Conservation (phyloP, 2,113 vertebrate species). For the Gallinago paraguaiae region DNA sequence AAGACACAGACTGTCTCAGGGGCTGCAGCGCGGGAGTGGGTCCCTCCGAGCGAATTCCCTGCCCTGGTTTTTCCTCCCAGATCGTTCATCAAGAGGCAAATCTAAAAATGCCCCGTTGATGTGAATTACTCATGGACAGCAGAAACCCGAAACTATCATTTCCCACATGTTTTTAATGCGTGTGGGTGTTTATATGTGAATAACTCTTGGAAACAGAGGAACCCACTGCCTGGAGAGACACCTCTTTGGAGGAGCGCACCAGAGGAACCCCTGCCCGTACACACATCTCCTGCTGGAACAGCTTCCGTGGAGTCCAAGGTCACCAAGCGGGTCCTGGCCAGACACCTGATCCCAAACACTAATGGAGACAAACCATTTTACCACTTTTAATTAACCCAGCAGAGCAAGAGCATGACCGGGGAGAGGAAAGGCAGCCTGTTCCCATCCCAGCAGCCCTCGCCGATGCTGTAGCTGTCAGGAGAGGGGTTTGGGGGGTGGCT, state of each 20-base stretch:
- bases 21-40: not conserved
- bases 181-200: not conserved
- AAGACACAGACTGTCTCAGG: rapidly evolving
- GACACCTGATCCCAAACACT: not conserved
- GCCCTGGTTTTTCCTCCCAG: not conserved
- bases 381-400: not conserved
- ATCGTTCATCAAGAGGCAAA: not conserved
- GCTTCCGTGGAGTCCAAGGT: not conserved
- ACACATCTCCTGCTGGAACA: not conserved
- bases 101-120: rapidly evolving
- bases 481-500: rapidly evolving
- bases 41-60: not conserved
- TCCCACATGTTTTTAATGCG: not conserved
- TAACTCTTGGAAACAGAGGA: not conserved
- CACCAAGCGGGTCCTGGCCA: rapidly evolving
- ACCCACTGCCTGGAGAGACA: not conserved
- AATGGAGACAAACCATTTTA: rapidly evolving
- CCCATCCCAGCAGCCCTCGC: not conserved
- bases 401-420: rapidly evolving
- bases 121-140: not conserved
- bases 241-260: not conserved
- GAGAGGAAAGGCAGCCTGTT: not conserved
- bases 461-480: rapidly evolving
- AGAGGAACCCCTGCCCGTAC: not conserved
- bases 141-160: not conserved